A percentile compares a stretch with the other conserved stretches of the same genome.
Evolutionary conservation across 2,113 vertebrate genomes (phyloP).

Genomic region (Eulemur macaco): DNA sequence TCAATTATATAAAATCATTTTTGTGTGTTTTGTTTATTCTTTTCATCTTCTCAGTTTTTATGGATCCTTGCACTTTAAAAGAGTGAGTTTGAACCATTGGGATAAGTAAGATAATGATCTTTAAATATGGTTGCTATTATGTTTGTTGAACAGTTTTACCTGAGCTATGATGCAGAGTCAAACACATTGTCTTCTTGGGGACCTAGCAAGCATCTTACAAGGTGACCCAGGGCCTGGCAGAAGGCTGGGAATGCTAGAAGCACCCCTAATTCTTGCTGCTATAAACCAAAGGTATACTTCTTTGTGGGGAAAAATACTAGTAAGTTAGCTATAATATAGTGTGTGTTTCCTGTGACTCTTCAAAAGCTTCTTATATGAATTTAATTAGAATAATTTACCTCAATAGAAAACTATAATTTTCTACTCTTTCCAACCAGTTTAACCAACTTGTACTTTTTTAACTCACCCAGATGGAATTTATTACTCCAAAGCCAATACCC

Average conservation of each 20-base stretch:
- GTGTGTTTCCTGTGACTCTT: constrained; percentile 38
- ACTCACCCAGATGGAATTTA: constrained; percentile 57
- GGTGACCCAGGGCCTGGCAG: not conserved
- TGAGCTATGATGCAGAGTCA: not conserved
- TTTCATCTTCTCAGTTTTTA: not conserved
- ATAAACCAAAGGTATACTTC: constrained; percentile 12
- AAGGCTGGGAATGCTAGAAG: not conserved
- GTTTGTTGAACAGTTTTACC: not conserved
- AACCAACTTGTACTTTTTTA: constrained; percentile 47
- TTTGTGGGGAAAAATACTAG: not conserved
- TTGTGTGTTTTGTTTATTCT: not conserved
- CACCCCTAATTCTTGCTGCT: not conserved
- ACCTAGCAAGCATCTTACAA: not conserved
- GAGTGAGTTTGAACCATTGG: not conserved
- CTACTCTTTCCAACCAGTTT: constrained; percentile 42
- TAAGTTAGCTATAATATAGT: not conserved
- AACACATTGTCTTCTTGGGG: not conserved
- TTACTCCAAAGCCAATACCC: constrained; percentile 42
- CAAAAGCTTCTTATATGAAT: constrained; percentile 19
- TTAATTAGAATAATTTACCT: constrained; percentile 66
- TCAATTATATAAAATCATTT: not conserved
- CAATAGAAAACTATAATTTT: constrained; percentile 64
- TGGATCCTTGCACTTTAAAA: not conserved
- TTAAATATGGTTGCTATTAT: not conserved
- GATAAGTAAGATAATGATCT: not conserved